phyloP scores from a whole-genome alignment of 2,113 vertebrate species.

The Dasyprocta punctata region DNA sequence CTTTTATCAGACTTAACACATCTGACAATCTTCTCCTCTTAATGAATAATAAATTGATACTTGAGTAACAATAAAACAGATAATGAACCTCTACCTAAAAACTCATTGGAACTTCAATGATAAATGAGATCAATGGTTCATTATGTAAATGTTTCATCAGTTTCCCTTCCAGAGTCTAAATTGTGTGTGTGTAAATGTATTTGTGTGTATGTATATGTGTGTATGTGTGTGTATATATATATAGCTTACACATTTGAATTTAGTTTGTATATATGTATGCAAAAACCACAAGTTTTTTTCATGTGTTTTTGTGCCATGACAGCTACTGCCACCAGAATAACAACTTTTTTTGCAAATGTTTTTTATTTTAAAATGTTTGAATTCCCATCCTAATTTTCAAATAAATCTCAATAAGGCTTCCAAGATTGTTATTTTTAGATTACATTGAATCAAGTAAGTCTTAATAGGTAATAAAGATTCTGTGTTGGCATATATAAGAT shows the following conservation, averaged over 20 bases:
- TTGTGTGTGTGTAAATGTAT: not conserved
- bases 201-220: not conserved
- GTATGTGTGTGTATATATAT: conserved; percentile 48
- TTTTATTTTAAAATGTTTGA: conserved; percentile 67
- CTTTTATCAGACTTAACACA: not conserved
- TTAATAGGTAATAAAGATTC: conserved; percentile 63
- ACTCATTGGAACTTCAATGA: conserved; percentile 13
- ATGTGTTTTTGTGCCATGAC: conserved; percentile 81
- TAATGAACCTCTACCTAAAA: conserved; percentile 53
- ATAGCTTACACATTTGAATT: conserved; percentile 60
- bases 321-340: conserved; percentile 83
- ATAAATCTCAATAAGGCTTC: conserved; percentile 77
- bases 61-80: conserved; percentile 47
- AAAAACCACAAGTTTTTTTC: conserved; percentile 55
- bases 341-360: conserved; percentile 72
- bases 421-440: conserved; percentile 75
- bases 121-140: conserved; percentile 42
- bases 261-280: conserved; percentile 25
- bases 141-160: not conserved
- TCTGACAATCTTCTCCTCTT: conserved; percentile 30
- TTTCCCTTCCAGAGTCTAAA: conserved; percentile 69
- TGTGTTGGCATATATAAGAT: conserved; percentile 51
- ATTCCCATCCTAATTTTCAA: conserved; percentile 79
- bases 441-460: conserved; percentile 52
- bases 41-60: conserved; percentile 43